A percentile compares a stretch with the other conserved stretches of the same genome.
phyloP scores from a whole-genome alignment of 1,140 invertebrate species.

The Bombus confusus region DNA sequence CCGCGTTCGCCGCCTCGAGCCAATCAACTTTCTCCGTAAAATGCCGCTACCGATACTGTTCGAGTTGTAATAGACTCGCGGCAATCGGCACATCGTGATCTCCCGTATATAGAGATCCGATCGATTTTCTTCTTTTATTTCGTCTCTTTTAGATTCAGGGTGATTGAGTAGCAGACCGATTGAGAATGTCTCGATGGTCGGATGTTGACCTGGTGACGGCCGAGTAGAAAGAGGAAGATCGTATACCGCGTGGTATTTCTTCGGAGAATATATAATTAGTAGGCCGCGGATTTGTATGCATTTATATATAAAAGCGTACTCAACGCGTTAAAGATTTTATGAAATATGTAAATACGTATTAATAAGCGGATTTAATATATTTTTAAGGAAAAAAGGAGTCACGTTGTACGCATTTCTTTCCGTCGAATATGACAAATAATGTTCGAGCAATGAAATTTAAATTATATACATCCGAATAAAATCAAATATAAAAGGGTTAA shows the following conservation, averaged over 20 bases:
- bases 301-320: too few relatives aligned
- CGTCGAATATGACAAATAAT: not conserved
- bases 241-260: not conserved
- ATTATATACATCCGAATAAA: not conserved
- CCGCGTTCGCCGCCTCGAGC: not conserved
- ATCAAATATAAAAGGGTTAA: not conserved
- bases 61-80: slow-evolving; percentile 15
- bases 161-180: not conserved
- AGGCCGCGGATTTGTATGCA: too few relatives aligned
- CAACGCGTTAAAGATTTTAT: too few relatives aligned
- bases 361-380: too few relatives aligned
- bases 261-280: too few relatives aligned
- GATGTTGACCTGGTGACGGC: not conserved
- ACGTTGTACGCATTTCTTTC: not conserved
- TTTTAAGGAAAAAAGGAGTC: too few relatives aligned
- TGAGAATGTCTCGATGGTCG: not conserved
- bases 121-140: slow-evolving; percentile 5
- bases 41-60: slow-evolving; percentile 1
- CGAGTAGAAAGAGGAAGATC: too few relatives aligned
- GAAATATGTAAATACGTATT: too few relatives aligned
- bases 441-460: not conserved
- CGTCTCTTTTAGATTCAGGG: not conserved
- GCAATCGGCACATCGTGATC: not conserved
- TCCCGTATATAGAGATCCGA: slow-evolving; percentile 29
- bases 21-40: slow-evolving; percentile 40